A percentile compares a stretch with the other conserved stretches of the same genome.
These are phyloP conservation scores for Chiropotes sagulatus DNA, from an alignment of 2,797 vertebrate species.

Conservation along the genomic window DNA sequence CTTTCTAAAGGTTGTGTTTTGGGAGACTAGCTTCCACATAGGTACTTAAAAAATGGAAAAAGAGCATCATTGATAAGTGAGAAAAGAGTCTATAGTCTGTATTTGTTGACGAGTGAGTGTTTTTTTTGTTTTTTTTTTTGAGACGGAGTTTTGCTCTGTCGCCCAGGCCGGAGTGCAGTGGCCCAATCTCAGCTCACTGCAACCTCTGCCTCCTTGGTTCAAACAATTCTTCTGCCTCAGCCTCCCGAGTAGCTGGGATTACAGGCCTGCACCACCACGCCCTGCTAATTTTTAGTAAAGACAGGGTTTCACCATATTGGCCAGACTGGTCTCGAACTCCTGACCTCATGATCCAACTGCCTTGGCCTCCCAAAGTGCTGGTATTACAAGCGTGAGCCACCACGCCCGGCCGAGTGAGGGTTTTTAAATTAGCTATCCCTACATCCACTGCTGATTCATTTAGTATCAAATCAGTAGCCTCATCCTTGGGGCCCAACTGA, in stretches of 20 bases:
- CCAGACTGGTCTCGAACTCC: background rate
- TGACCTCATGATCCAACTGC: background rate
- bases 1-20: slow-evolving; percentile 25
- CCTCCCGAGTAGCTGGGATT: background rate
- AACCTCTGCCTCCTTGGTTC: background rate
- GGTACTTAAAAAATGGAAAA: background rate
- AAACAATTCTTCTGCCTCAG: background rate
- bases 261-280: background rate
- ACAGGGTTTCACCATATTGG: background rate
- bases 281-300: background rate
- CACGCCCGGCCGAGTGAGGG: background rate
- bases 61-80: background rate
- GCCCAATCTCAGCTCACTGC: background rate
- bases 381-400: background rate
- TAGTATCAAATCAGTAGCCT: background rate
- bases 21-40: background rate
- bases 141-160: background rate
- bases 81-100: background rate
- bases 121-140: background rate
- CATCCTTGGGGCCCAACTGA: background rate
- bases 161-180: background rate
- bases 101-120: background rate
- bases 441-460: background rate
- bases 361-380: no score
- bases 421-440: slow-evolving; percentile 8